Conservation (phyloP, 2,797 vertebrate species). For the Pempheris klunzingeri region DNA sequence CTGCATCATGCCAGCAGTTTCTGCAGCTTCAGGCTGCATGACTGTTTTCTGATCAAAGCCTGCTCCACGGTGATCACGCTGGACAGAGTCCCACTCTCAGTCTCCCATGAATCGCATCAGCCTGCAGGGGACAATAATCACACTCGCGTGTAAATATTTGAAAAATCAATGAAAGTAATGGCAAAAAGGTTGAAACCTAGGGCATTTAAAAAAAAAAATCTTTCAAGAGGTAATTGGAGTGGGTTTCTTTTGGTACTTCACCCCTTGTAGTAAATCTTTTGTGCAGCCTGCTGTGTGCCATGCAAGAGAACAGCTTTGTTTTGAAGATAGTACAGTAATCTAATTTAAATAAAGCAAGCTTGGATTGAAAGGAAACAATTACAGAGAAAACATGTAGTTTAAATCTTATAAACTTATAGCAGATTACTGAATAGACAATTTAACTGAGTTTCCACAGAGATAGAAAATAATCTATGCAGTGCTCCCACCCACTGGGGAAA, state of each 20-base stretch:
- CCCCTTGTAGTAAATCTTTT: constrained; percentile 8
- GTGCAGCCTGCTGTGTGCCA: not conserved
- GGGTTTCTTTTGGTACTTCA: not conserved
- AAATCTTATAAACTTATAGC: constrained; percentile 12
- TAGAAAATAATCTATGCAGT: not conserved
- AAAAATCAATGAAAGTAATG: constrained; percentile 37
- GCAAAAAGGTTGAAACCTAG: constrained; percentile 23
- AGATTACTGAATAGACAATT: constrained; percentile 5
- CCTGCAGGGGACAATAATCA: constrained; percentile 53
- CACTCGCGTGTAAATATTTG: constrained; percentile 59
- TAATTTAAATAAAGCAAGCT: constrained; percentile 19
- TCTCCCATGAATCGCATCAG: constrained; percentile 63
- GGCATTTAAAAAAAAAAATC: constrained; percentile 11
- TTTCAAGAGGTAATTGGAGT: not conserved
- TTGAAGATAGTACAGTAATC: constrained; percentile 19
- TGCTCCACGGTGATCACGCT: constrained; percentile 37
- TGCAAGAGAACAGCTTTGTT: constrained; percentile 20
- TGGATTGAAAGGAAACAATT: constrained; percentile 28
- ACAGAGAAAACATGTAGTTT: not conserved
- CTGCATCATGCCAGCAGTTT: constrained; percentile 37
- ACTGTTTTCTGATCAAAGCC: constrained; percentile 64
- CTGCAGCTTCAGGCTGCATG: constrained; percentile 54
- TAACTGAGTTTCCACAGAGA: constrained; percentile 13
- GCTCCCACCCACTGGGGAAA: not conserved
- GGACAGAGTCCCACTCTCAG: constrained; percentile 56